Base-by-base conservation (phyloP, 2,888 invertebrate genomes). In the Melipona beecheii region DNA sequence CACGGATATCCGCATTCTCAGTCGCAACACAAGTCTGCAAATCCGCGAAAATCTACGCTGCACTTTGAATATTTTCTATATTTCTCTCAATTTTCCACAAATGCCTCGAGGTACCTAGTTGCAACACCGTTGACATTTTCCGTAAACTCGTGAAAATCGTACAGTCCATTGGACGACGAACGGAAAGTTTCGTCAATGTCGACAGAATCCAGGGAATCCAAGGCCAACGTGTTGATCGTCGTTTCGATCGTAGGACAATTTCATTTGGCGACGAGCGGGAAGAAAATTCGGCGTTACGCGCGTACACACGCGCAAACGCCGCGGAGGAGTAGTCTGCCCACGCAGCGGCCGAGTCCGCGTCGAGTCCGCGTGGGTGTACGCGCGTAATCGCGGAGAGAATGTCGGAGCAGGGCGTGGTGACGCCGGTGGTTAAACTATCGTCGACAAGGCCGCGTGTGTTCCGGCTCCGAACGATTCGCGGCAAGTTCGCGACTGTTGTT, bases 401-500 rank as follows among this genome's bases (percentile, higher is more conserved):
- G 92, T 92, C 92, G 85, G 87, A 90, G 88, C 91, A 93, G 93
- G 93, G 93, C 92, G 93, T 93, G 93, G 93, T 93, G 91, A 85
- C 90, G 83, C 87, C 83, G 89, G 89, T 87, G 90, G 86, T 90
- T 89, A 87, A 78, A 90, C 90, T 93, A 91, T 91, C 91, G 91
- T 91, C 92, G 92, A 91, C 93, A 93, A 93, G 93, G 93, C 93
- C 93, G 93, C 92, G 91, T 88, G 89, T 92, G 92, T 93, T 93
- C 93, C 93, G 92, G 92, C 91, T 93, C 87, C 87, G 86, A 89
- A 88, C 86, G 79, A 81, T 77, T 76, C 31, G 71, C 78, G 66
- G 74, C 80, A 71, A 78, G 65, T 66, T 24, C 5, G 43, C 43
- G 24, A 15, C n/a, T 24, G n/a, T n/a, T 24, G n/a, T n/a, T 58